Evolutionary conservation across 2,888 invertebrate species (phyloP), one percentile per base, ranked within the genome.

Genomic region (Aricia artaxerxes): DNA sequence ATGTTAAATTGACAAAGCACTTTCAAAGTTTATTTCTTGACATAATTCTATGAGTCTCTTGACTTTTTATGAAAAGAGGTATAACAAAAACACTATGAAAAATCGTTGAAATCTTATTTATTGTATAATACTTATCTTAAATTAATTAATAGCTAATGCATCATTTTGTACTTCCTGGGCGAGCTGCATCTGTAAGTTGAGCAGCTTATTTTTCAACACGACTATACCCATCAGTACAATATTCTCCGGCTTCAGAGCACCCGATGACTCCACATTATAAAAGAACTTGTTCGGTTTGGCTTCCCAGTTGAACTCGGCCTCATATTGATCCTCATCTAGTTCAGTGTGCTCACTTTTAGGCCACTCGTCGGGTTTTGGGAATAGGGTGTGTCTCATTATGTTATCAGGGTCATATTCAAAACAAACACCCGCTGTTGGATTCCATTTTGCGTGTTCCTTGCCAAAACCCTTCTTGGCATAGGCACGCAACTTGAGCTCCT

Each of bases 371-470:
- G 99, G 99, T 89, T 98, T 99, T 0, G 99, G 99, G 85, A 95
- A 99, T 60, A 99, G 94, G 2, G 99, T 99, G 87, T 99, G 99
- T 69, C 98, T 95, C 96, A 99, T 97, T 0, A 97, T 95, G 94
- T 99, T 99, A 88, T 99, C 99, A 0, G 99, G 99, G 93, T 99
- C 99, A 93, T 99, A 99, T 91, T 99, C 99, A 92, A 99, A 99
- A 78, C 98, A 97, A 1, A 99, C 99, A 73, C 99, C 99, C 78
- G 98, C 98, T 0, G 99, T 99, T 3, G 99, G 99, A 94, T 99
- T 99, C 99, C 99, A 99, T 91, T 99, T 99, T 0, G 99, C 99
- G 94, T 99, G 99, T 89, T 99, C 99, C 88, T 99, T 99, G 0
- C 99, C 99, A 94, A 99, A 98, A 9, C 96, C 96, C 94, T 99